These are phyloP conservation scores for Copidosoma aretas DNA, from an alignment of 2,888 invertebrate species.

Conservation along the genomic window DNA sequence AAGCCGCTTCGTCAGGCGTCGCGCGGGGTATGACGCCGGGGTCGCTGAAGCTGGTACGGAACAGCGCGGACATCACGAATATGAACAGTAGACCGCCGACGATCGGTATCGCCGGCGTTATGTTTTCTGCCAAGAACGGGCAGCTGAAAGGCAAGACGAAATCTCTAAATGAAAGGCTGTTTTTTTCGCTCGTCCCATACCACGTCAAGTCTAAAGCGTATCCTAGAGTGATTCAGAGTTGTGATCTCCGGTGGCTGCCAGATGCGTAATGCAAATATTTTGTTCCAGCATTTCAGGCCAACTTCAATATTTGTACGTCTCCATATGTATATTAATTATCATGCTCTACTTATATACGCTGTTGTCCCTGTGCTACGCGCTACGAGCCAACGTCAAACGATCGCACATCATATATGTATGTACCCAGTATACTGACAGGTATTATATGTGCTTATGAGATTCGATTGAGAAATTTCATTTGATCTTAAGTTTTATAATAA, in stretches of 20 bases:
- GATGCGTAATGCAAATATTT: no score
- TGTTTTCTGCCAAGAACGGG: constrained; percentile 86
- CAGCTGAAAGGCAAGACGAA: constrained; percentile 70
- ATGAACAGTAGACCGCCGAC: constrained; percentile 87
- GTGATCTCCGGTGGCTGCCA: no score
- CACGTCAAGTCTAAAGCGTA: no score
- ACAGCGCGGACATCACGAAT: constrained; percentile 91
- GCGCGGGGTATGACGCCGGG: constrained; percentile 93
- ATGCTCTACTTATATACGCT: constrained; percentile 13
- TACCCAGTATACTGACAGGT: no score
- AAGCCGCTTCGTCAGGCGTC: constrained; percentile 85
- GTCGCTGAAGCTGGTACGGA: constrained; percentile 91
- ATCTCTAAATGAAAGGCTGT: not conserved
- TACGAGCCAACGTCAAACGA: no score
- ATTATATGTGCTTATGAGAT: no score
- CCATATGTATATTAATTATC: constrained; percentile 7
- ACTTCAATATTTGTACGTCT: constrained; percentile 1
- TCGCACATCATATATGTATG: no score
- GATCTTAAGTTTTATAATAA: no score
- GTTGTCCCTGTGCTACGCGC: no score
- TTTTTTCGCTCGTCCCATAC: not conserved
- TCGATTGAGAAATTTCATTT: no score
- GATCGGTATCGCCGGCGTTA: constrained; percentile 91
- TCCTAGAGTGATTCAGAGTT: no score
- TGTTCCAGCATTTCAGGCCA: not conserved